Conservation (phyloP, 64 coral and sea anemone species). For the Montipora sp. region DNA sequence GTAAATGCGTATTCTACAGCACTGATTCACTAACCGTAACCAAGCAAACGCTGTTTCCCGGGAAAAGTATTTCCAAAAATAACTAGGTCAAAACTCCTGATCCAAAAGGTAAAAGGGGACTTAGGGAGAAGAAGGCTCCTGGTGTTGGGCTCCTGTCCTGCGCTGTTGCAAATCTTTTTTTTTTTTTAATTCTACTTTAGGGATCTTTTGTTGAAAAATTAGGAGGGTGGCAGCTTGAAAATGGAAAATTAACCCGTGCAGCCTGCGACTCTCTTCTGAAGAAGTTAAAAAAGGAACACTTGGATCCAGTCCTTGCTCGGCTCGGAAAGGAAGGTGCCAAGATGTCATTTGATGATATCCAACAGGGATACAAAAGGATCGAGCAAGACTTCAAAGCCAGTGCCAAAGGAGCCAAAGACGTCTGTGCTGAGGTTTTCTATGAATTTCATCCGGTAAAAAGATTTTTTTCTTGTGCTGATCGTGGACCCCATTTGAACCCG, state of each 20-base stretch:
- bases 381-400: slow-evolving; percentile 34
- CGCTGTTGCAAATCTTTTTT: too few relatives aligned
- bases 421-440: slow-evolving; percentile 60
- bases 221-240: neutral
- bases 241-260: neutral
- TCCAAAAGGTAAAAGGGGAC: too few relatives aligned
- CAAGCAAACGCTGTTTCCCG: too few relatives aligned
- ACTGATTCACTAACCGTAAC: too few relatives aligned
- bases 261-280: neutral
- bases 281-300: neutral
- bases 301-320: slow-evolving; percentile 2
- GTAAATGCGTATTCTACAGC: too few relatives aligned
- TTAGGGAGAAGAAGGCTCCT: too few relatives aligned
- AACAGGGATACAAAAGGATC: slow-evolving; percentile 20
- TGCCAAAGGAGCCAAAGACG: slow-evolving; percentile 37
- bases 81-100: too few relatives aligned
- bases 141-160: too few relatives aligned
- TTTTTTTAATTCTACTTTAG: neutral
- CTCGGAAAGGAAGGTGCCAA: neutral
- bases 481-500: too few relatives aligned
- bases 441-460: slow-evolving; percentile 35
- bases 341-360: slow-evolving; percentile 52
- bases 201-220: neutral
- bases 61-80: too few relatives aligned
- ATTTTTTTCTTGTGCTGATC: too few relatives aligned